phyloP scores from a whole-genome alignment of 2,888 invertebrate species.

The Pimpla rufipes region DNA sequence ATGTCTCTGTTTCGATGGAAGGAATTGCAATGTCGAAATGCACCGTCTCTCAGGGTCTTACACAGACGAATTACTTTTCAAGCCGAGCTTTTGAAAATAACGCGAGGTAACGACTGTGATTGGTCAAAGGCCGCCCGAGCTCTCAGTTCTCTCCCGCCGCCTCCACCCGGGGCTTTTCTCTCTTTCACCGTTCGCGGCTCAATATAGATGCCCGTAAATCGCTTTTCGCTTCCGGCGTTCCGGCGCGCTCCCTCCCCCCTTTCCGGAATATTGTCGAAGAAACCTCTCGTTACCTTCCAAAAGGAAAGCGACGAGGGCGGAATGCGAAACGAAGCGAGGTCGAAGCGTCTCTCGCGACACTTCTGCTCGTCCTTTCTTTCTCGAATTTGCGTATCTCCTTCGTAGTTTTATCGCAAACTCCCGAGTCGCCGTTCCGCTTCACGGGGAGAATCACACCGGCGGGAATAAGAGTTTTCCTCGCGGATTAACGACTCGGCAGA shows the following conservation, averaged over 20 bases:
- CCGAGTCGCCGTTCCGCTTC: background rate
- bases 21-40: background rate
- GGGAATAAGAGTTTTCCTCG: slow-evolving; percentile 10
- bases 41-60: background rate
- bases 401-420: slow-evolving; percentile 19
- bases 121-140: slow-evolving; percentile 54
- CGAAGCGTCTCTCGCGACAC: slow-evolving; percentile 24
- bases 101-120: slow-evolving; percentile 49
- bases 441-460: background rate
- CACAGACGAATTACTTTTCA: background rate
- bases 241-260: slow-evolving; percentile 12
- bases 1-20: too few relatives aligned
- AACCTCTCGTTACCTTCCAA: slow-evolving; percentile 59
- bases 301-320: slow-evolving; percentile 17
- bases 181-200: slow-evolving; percentile 34
- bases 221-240: slow-evolving; percentile 46
- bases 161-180: slow-evolving; percentile 41
- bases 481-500: slow-evolving; percentile 35
- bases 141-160: background rate
- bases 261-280: slow-evolving; percentile 52
- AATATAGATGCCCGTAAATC: slow-evolving; percentile 24
- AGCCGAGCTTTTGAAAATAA: slow-evolving; percentile 20
- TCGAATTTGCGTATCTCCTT: slow-evolving; percentile 23
- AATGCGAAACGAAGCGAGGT: slow-evolving; percentile 18
- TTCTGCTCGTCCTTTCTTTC: slow-evolving; percentile 3